Base-by-base conservation (phyloP, 2,113 vertebrate species). In the Thalassoma bifasciatum region DNA sequence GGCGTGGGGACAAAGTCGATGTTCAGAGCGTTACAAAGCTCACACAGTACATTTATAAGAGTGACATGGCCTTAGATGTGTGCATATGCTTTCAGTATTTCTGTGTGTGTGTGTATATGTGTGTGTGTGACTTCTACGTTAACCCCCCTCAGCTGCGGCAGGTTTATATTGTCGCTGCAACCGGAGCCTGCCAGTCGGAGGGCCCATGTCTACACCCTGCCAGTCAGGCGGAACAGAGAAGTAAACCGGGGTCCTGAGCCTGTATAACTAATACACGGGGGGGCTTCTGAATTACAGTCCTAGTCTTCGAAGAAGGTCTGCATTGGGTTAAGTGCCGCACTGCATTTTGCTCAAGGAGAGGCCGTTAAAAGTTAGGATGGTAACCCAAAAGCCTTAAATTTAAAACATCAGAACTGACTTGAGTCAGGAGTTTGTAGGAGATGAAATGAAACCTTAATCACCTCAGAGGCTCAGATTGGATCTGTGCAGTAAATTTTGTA, bases 191-290 rank as follows among this genome's bases (percentile, higher is more conserved):
- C 59, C 77, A 77, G 68, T 81, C 71, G 62, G 58, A 82, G 71
- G 53, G 58, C 57, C 75, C 81, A 53, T 87, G 88, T 87, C 88
- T 89, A 54, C 67, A 17, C 47, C 50, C 46, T 77, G 72, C 74
- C 87, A 89, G 86, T 88, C 88, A 88, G 62, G 82, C 81, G 56
- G 79, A 89, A 88, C 89, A 76, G 77, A 76, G 79, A 82, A 77
- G 72, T 69, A 82, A 82, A 81, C 70, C 77, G 59, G 73, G 74
- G 77, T 58, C 65, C 49, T 21, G 46, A 61, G 66, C 42, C 81
- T 78, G 58, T 81, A 80, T 85, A 77, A 83, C 73, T 65, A 34
- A 70, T 52, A 81, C 84, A 79, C 76, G 58, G 77, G 81, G 76
- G 83, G 65, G 24, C 54, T 75, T 81, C 69, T 84, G 66, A 91